Conservation (phyloP, 2,797 vertebrate genomes). For the Calcarius lapponicus region DNA sequence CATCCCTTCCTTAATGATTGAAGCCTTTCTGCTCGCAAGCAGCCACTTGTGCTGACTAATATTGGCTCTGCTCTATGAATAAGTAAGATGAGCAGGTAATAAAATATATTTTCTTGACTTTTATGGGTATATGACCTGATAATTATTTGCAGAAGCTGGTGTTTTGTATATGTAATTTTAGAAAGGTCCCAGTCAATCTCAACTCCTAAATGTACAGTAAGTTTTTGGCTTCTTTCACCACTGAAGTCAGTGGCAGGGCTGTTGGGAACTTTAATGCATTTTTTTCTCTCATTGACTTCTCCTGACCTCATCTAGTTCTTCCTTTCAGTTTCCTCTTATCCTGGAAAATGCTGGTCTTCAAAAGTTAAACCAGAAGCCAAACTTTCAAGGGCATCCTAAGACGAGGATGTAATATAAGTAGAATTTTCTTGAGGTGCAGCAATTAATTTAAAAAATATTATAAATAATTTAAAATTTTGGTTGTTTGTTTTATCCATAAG, state of each 20-base stretch:
- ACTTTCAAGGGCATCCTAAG: background rate
- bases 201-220: background rate
- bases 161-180: constrained; percentile 29
- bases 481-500: background rate
- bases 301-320: background rate
- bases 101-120: constrained; percentile 59
- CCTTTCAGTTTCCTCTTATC: background rate
- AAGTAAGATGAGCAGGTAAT: constrained; percentile 45
- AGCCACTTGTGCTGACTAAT: constrained; percentile 64
- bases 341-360: background rate
- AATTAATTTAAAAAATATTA: background rate
- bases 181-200: constrained; percentile 27
- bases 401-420: background rate
- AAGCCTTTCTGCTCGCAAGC: background rate
- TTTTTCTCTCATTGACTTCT: background rate
- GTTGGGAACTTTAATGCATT: background rate
- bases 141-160: constrained; percentile 54
- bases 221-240: background rate
- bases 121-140: constrained; percentile 48
- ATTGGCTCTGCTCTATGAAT: constrained; percentile 15
- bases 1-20: background rate
- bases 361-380: background rate
- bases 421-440: accelerated
- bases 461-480: background rate
- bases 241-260: background rate